Conservation (phyloP, 2,888 invertebrate species). For the Pasiphila rectangulata region DNA sequence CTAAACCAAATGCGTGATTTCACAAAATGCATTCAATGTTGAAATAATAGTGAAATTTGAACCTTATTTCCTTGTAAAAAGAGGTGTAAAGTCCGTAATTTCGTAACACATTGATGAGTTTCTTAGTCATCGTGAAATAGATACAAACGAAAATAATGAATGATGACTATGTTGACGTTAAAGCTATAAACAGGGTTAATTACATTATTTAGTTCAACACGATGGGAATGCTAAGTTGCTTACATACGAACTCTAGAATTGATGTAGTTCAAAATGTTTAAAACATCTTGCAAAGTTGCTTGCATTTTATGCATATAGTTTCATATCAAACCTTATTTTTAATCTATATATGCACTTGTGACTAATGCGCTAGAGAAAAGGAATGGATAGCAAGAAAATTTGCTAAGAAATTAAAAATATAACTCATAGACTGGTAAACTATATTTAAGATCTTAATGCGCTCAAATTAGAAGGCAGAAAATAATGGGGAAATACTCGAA, state of each 20-base stretch:
- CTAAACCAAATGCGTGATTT: conserved; percentile 11
- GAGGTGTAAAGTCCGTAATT: conserved; percentile 1
- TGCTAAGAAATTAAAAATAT: too few species aligned
- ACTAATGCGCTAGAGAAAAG: too few species aligned
- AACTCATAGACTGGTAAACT: too few species aligned
- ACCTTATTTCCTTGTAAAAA: conserved; percentile 30
- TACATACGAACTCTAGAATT: neutral
- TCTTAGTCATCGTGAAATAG: conserved; percentile 19
- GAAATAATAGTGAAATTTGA: conserved; percentile 34
- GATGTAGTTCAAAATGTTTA: too few species aligned
- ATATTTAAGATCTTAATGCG: too few species aligned
- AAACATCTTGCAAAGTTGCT: too few species aligned
- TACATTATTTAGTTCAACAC: neutral
- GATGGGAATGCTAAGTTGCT: neutral
- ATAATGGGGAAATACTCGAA: too few species aligned
- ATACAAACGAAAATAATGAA: conserved; percentile 3
- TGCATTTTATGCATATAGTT: too few species aligned
- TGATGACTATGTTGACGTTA: conserved; percentile 1
- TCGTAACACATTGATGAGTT: conserved; percentile 33
- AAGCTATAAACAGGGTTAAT: neutral
- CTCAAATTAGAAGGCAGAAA: too few species aligned
- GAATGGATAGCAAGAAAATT: too few species aligned
- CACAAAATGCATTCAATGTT: conserved; percentile 28
- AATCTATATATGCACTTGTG: too few species aligned
- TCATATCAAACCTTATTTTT: too few species aligned